Conservation (phyloP, 2,113 vertebrate genomes). For the Syngnathus typhle region DNA sequence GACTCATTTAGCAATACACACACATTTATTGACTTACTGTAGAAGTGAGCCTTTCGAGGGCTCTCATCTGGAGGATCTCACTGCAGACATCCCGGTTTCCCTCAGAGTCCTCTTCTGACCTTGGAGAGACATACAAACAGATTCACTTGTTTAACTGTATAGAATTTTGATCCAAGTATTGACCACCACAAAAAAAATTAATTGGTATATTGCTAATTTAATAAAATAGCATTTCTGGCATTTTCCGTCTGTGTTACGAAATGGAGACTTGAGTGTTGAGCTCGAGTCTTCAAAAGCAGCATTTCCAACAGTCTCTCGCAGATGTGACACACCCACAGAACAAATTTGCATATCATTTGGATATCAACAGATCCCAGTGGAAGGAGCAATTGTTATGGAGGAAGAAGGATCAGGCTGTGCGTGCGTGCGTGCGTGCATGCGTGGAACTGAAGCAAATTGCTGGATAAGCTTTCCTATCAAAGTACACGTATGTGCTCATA, state of each 20-base stretch:
- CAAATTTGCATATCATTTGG: slow-evolving; percentile 58
- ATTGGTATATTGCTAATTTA: too few relatives aligned
- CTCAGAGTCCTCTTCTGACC: slow-evolving; percentile 82
- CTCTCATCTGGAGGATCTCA: slow-evolving; percentile 84
- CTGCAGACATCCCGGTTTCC: slow-evolving; percentile 83
- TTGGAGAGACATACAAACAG: slow-evolving; percentile 40
- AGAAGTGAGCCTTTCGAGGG: slow-evolving; percentile 86
- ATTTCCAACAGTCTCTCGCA: slow-evolving; percentile 28
- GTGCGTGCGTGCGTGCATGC: slow-evolving; percentile 3
- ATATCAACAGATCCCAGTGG: slow-evolving; percentile 44
- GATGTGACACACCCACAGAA: neutral
- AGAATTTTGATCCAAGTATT: slow-evolving; percentile 1
- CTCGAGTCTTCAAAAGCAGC: slow-evolving; percentile 21
- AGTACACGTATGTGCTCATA: neutral
- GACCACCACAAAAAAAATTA: neutral
- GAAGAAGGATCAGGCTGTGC: slow-evolving; percentile 22
- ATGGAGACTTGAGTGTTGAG: too few relatives aligned
- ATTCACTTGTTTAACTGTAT: slow-evolving; percentile 3
- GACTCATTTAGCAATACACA: neutral
- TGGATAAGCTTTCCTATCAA: slow-evolving; percentile 4
- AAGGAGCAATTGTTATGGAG: slow-evolving; percentile 26
- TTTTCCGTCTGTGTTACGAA: too few relatives aligned
- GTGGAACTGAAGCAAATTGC: neutral
- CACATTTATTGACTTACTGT: slow-evolving; percentile 62
- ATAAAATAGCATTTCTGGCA: too few relatives aligned